Evolutionary conservation across 2,113 vertebrate species (phyloP), one percentile per base, ranked within the genome.

Genomic region (Amazona guildingii): DNA sequence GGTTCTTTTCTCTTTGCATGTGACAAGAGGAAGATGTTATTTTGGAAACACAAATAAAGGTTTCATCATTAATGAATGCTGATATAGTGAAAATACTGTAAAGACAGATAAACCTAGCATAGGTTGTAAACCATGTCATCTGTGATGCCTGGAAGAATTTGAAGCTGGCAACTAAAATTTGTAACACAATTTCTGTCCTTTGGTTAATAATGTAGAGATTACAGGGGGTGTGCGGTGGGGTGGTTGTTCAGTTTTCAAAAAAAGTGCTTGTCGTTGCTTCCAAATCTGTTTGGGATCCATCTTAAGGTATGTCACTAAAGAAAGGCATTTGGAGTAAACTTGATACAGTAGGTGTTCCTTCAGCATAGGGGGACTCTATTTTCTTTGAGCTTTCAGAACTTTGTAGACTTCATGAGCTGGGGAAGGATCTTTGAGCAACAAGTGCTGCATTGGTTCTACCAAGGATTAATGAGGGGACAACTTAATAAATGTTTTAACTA

Each of bases 211-310:
- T 37, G 29, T 13, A n/a, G 75, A 48, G 15, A 20, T 82, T 52
- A 33, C 1, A 1, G 39, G 3, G 1, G 14, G 14, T 0, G 6
- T 19, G 61, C 17, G 17, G 61, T 37, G 25, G 25, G 37, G 35
- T 35, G 33, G 43, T 25, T 31, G 25, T 46, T 59, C 54, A 21
- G 55, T 33, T 68, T 51, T 43, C 20, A 1, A 31, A 61, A 59
- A 37, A 61, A 52, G 21, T 44, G 37, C 33, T 69, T 68, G 37
- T 43, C 24, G 8, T 86, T 43, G 52, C 16, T 54, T 62, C 28
- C n/a, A 57, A 48, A 67, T 16, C 43, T 48, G 23, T 62, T 54
- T 7, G 28, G 28, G 43, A 54, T 28, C 15, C 15, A 31, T 63
- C 25, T 61, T 37, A 35, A 43, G 44, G 25, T n/a, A 5, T n/a